Evolutionary conservation across 2,888 invertebrate species (phyloP), one percentile per base, ranked within the genome.

Genomic region (Cistogaster globosa): DNA sequence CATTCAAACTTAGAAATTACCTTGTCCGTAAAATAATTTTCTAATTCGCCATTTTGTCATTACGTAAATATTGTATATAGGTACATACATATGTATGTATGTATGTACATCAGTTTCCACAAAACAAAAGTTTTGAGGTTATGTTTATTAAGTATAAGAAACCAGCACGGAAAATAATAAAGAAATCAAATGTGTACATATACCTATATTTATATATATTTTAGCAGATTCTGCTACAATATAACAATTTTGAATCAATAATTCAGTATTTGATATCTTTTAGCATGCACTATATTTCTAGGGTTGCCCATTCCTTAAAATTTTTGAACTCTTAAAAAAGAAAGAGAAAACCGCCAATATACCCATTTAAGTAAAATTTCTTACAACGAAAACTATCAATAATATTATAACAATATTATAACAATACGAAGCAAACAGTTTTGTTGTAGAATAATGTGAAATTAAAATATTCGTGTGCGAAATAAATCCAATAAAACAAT

Each of bases 111-210:
- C 18, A 72, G 20, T 65, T 38, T 63, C 20, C 55, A 36, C 26
- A 63, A 45, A 60, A n/a, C 9, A 69, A 14, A 57, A 2, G 14
- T 26, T 76, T 83, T 83, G n/a, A 83, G 83, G 83, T 83, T 83
- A 83, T 38, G 67, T 77, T 22, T 71, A 32, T 2, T 3, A 42
- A 20, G 14, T 16, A 26, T 42, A 20, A 63, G 12, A 7, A 36
- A n/a, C 6, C 18, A 9, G 8, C 20, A 18, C 7, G 1, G 0
- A 12, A 12, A 42, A 42, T 12, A 42, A 12, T 11, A 42, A 12
- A 4, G 12, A 42, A 7, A 42, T 42, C 12, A 42, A 11, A 42
- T 42, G 0, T 42, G 12, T 6, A 42, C 12, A 12, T 6, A 42
- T 7, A 38, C n/a, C n/a, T n/a, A n/a, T n/a, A n/a, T n/a, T n/a